Percentiles rank a stretch among this genome's conserved stretches.
Conservation (phyloP, 2,797 vertebrate species). For the Phrynocephalus vlangalii region DNA sequence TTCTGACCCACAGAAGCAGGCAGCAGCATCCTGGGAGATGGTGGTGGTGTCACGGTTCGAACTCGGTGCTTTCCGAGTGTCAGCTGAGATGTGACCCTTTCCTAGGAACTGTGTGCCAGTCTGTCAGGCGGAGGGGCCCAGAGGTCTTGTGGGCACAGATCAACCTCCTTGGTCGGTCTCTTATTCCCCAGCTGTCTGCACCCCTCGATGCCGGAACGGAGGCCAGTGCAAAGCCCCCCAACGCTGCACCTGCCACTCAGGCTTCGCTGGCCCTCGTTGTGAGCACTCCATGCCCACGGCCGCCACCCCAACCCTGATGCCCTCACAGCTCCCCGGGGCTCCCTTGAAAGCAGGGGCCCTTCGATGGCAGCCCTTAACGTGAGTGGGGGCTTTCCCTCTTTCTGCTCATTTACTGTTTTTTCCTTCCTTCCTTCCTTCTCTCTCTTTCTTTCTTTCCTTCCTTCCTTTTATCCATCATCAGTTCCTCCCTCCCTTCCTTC, state of each 20-base stretch:
- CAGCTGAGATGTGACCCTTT: too few relatives aligned
- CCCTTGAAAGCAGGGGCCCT: not conserved
- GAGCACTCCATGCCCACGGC: not conserved
- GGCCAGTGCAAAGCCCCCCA: conserved; percentile 25
- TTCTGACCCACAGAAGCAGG: not conserved
- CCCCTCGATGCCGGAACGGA: conserved; percentile 1
- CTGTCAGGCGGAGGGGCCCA: too few relatives aligned
- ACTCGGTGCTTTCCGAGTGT: not conserved
- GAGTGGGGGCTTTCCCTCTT: not conserved
- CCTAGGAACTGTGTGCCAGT: too few relatives aligned
- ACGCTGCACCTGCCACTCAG: not conserved
- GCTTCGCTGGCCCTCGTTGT: not conserved
- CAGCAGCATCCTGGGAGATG: too few relatives aligned
- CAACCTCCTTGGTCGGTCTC: not conserved
- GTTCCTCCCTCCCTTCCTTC: too few relatives aligned
- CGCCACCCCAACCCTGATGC: not conserved
- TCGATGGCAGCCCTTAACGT: conserved; percentile 30
- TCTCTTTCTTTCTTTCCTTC: too few relatives aligned
- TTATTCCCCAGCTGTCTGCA: not conserved
- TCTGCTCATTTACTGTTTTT: not conserved
- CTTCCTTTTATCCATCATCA: too few relatives aligned
- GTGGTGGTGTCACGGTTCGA: too few relatives aligned
- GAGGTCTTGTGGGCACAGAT: not conserved
- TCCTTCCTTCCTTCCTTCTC: too few relatives aligned
- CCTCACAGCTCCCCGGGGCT: not conserved